These are phyloP conservation scores for Ammodramus savannarum DNA, from an alignment of 2,113 vertebrate genomes.

Conservation along the genomic window DNA sequence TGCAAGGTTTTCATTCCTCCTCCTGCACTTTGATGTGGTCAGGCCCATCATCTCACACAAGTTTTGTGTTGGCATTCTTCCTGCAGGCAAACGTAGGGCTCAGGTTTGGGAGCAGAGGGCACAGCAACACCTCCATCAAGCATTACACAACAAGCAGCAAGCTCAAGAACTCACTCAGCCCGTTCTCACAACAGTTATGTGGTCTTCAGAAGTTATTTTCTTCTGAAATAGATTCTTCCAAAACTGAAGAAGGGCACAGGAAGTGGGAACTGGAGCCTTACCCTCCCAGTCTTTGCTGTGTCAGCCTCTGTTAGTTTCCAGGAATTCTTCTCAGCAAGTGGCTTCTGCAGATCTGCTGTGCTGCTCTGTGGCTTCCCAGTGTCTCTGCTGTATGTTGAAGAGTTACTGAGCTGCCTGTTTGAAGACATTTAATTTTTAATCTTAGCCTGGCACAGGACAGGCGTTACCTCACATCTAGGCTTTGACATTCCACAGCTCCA, in stretches of 20 bases:
- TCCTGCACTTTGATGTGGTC: not conserved
- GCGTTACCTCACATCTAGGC: not conserved
- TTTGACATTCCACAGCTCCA: not conserved
- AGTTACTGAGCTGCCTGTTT: constrained; percentile 73
- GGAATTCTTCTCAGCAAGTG: constrained; percentile 40
- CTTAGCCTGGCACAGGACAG: not conserved
- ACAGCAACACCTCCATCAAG: not conserved
- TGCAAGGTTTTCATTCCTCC: not conserved
- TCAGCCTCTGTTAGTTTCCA: constrained; percentile 88
- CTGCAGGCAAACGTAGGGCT: not conserved
- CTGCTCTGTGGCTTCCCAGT: constrained; percentile 33
- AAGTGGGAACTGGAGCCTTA: constrained; percentile 20
- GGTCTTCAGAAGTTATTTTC: not conserved
- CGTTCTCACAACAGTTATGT: not conserved
- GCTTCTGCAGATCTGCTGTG: constrained; percentile 61
- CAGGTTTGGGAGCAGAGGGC: not conserved
- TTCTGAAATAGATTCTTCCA: not conserved
- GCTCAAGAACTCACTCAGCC: not conserved
- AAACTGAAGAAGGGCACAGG: not conserved
- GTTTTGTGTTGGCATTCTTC: not conserved
- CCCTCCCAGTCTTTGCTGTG: constrained; percentile 89
- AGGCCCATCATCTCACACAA: not conserved
- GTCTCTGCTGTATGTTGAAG: constrained; percentile 66
- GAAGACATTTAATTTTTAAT: not conserved
- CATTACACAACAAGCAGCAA: not conserved